These are phyloP conservation scores for Porphyrio hochstetteri DNA, from an alignment of 2,113 vertebrate genomes.

Conservation along the genomic window DNA sequence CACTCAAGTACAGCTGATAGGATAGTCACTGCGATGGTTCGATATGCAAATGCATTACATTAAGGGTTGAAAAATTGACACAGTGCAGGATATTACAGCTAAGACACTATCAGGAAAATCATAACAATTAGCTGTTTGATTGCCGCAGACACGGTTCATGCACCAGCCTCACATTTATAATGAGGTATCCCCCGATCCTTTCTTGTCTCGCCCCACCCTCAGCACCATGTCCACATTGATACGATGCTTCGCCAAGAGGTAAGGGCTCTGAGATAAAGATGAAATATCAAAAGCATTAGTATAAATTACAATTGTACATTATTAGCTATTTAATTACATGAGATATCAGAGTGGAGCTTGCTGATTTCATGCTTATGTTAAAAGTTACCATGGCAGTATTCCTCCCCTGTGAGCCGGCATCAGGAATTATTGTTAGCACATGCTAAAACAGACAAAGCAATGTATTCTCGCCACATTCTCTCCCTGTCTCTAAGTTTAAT, in stretches of 20 bases:
- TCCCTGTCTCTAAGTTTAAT: conserved; percentile 45
- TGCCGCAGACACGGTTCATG: conserved; percentile 63
- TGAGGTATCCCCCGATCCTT: conserved; percentile 31
- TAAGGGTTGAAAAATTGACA: conserved; percentile 79
- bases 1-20: conserved; percentile 78
- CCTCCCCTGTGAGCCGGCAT: neutral
- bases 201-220: conserved; percentile 52
- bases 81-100: conserved; percentile 72
- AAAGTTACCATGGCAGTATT: conserved; percentile 56
- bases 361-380: conserved; percentile 52
- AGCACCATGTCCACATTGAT: conserved; percentile 45
- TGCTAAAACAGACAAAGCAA: conserved; percentile 68
- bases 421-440: conserved; percentile 64
- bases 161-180: conserved; percentile 68
- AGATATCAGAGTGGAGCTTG: conserved; percentile 37
- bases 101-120: conserved; percentile 65
- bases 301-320: conserved; percentile 62
- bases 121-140: conserved; percentile 74
- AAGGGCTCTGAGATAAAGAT: conserved; percentile 51
- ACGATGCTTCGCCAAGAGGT: conserved; percentile 45
- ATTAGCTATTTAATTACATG: conserved; percentile 64
- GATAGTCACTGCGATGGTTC: conserved; percentile 75
- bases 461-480: conserved; percentile 31
- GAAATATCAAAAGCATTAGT: conserved; percentile 63
- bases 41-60: conserved; percentile 81